Evolutionary conservation across 2,797 vertebrate genomes (phyloP), one percentile per base, ranked within the genome.

Genomic region (Rhinella marina): DNA sequence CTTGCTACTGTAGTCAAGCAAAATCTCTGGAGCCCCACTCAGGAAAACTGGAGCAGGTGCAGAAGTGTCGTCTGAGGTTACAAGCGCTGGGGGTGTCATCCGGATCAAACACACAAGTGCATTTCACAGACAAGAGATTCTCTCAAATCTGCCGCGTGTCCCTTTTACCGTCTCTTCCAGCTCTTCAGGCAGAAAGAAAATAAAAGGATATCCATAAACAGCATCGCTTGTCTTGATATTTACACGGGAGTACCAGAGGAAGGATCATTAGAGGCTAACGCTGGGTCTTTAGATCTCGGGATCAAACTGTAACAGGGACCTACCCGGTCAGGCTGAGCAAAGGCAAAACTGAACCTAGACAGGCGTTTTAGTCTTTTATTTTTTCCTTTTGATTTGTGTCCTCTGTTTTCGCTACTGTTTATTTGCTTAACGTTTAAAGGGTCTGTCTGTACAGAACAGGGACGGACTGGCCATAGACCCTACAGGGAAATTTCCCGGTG

Each of bases 1-100:
- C 79, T 84, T 77, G 54, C 25, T 70, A 78, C 73, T 72, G 59
- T 78, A 87, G 66, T 62, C 75, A 84, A 54, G 86, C 64, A 27
- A 70, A 84, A 83, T 62, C 86, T 77, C 86, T 52, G 27, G 81
- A 78, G 62, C 59, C 21, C 27, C 14, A 16, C 23, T 23, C 77
- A 76, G 54, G 81, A 68, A 77, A 77, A 62, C 21, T 19, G 19
- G 59, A 87, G 80, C 59, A 82, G 86, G 70, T 87, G 72, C 52
- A 48, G 70, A 66, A 48, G 48, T 54, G 70, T 27, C 86, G 68
- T 73, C 23, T n/a, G 19, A 57, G 81, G 80, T 62, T 23, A 68
- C 62, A n/a, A 48, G 59, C 81, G 17, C 59, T 1, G 66, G 52
- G n/a, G 50, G 50, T 25, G 68, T 54, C 52, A 56, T 57, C 52